These are phyloP conservation scores for Oreochromis aureus DNA, from an alignment of 2,113 vertebrate genomes.

Conservation along the genomic window DNA sequence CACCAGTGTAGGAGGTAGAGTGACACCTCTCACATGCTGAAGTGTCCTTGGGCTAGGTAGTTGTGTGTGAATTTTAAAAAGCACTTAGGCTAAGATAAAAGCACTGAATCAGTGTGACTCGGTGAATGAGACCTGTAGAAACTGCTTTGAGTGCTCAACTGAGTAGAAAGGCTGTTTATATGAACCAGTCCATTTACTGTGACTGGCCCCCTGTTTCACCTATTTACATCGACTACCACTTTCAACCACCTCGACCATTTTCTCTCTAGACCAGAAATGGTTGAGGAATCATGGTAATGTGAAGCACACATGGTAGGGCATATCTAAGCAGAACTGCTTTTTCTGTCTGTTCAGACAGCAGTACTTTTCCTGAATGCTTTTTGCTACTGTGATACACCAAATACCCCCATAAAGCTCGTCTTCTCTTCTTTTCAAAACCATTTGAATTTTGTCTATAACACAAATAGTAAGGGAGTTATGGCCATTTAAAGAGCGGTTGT, in stretches of 20 bases:
- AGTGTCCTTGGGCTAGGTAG: neutral
- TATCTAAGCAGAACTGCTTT: neutral
- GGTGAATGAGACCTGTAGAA: neutral
- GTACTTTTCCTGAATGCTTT: neutral
- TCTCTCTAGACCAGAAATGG: neutral
- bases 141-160: neutral
- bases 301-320: neutral
- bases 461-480: accelerated
- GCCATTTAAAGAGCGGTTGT: neutral
- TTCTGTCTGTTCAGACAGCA: neutral
- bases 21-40: neutral
- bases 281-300: neutral
- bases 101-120: neutral
- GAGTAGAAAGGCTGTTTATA: neutral
- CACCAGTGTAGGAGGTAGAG: neutral
- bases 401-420: neutral
- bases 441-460: neutral
- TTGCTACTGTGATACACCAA: neutral
- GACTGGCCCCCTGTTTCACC: neutral
- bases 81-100: neutral
- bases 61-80: neutral
- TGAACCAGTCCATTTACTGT: neutral
- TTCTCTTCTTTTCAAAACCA: accelerated
- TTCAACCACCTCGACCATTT: neutral
- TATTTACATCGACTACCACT: neutral